Conservation (phyloP, 2,113 vertebrate genomes). For the Sula dactylatra region DNA sequence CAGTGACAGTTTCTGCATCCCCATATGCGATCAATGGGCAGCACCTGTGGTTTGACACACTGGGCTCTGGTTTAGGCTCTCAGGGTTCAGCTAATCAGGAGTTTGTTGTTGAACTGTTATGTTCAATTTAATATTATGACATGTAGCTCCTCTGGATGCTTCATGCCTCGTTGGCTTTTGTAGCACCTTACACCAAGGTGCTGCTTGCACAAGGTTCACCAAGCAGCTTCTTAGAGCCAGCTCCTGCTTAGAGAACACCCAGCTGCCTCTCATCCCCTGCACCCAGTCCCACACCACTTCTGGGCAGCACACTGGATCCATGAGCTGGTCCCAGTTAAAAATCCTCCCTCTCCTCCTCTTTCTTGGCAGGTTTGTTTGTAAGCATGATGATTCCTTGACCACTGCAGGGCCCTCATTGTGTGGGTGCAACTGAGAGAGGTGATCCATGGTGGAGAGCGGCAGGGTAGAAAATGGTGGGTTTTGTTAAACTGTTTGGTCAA, state of each 20-base stretch:
- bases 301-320: neutral
- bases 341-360: neutral
- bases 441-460: neutral
- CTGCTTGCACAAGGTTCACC: neutral
- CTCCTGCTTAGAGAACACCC: neutral
- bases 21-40: accelerated
- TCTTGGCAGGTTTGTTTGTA: neutral
- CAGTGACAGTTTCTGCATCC: neutral
- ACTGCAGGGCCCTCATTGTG: neutral
- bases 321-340: neutral
- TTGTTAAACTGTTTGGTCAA: neutral
- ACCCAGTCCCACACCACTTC: neutral
- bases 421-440: neutral
- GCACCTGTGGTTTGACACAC: neutral
- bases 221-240: neutral
- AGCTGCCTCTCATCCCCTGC: neutral
- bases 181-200: neutral
- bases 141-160: neutral
- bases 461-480: neutral
- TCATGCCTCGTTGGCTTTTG: neutral
- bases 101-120: neutral
- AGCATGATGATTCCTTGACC: neutral
- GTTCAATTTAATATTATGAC: neutral
- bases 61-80: neutral
- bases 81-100: neutral